Conservation (phyloP, 2,888 invertebrate genomes). For the Leptinotarsa tumamoca region DNA sequence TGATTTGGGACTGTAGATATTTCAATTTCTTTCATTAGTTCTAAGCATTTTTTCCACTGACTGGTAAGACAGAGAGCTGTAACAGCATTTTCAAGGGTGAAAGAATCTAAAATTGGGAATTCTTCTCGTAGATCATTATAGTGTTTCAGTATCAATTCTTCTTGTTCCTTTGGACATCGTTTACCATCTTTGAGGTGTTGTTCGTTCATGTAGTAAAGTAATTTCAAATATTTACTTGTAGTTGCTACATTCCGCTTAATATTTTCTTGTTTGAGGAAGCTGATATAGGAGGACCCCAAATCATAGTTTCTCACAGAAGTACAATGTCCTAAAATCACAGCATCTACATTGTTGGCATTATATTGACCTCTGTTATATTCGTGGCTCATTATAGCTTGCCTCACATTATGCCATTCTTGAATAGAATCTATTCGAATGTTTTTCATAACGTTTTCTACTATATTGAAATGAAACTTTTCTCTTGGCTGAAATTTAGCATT, state of each 20-base stretch:
- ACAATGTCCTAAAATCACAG: conserved; percentile 71
- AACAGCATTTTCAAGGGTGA: conserved; percentile 73
- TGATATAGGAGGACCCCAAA: conserved; percentile 71
- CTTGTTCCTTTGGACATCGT: conserved; percentile 61
- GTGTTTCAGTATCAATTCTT: conserved; percentile 68
- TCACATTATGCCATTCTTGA: conserved; percentile 59
- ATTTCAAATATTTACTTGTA: conserved; percentile 70
- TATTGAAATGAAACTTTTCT: background rate
- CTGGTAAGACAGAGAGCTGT: conserved; percentile 74
- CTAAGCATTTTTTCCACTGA: conserved; percentile 74
- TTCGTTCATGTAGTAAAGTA: conserved; percentile 67
- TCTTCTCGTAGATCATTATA: conserved; percentile 66
- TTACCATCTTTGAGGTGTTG: conserved; percentile 54
- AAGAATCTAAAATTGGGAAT: conserved; percentile 72
- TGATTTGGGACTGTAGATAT: conserved; percentile 67
- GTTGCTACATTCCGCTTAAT: conserved; percentile 71
- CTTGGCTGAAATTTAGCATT: conserved; percentile 3
- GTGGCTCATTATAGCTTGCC: conserved; percentile 64
- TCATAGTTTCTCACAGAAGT: conserved; percentile 65
- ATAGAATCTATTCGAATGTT: conserved; percentile 37
- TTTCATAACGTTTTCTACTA: conserved; percentile 30
- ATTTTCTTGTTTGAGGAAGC: conserved; percentile 68
- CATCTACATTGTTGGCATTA: conserved; percentile 72
- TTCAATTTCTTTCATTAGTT: conserved; percentile 73
- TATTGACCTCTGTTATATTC: conserved; percentile 58